Percentiles rank a stretch among this genome's conserved stretches.
Evolutionary conservation across 2,888 invertebrate genomes (phyloP).

Genomic region (Eudemis profundana): DNA sequence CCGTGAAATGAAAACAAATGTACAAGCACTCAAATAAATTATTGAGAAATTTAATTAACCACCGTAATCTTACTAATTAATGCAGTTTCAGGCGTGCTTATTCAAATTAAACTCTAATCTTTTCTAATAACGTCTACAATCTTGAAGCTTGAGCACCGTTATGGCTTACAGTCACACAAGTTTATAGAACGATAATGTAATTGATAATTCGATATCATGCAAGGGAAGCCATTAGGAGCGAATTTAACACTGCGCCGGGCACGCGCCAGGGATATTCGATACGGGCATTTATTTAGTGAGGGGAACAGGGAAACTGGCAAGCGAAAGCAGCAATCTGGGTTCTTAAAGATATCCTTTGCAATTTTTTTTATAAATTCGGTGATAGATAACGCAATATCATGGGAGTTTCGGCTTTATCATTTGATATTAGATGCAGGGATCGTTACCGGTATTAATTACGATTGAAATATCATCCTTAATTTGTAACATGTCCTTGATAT

Average conservation of each 20-base stretch:
- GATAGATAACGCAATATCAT: no score
- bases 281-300: conserved; percentile 32
- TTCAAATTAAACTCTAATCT: conserved; percentile 2
- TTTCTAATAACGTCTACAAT: conserved; percentile 1
- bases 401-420: no score
- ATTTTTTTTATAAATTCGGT: no score
- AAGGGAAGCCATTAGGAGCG: conserved; percentile 27
- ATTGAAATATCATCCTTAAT: no score
- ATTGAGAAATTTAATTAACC: no score
- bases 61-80: background rate
- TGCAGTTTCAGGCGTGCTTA: background rate
- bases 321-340: background rate
- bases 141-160: background rate
- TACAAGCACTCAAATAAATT: no score
- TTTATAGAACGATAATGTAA: conserved; percentile 29
- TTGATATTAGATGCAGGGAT: no score
- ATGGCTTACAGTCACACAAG: conserved; percentile 24
- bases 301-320: conserved; percentile 14
- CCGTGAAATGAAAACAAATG: no score
- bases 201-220: conserved; percentile 36
- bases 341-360: background rate
- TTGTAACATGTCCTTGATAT: no score
- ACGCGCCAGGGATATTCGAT: conserved; percentile 37
- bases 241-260: conserved; percentile 12
- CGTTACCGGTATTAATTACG: no score